Conservation (phyloP, 2,888 invertebrate genomes). For the Polymixis lichenea region DNA sequence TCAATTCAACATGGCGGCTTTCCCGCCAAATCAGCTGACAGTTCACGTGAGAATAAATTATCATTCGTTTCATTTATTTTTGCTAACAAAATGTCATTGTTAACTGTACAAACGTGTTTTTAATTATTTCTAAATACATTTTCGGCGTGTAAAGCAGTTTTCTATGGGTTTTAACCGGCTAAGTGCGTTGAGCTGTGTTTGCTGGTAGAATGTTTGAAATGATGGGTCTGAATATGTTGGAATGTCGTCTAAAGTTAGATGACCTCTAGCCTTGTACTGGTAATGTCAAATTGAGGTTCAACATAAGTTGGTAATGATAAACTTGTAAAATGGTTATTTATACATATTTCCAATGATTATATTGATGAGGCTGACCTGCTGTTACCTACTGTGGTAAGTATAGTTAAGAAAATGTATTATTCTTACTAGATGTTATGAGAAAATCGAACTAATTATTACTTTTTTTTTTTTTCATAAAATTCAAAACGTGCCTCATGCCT, state of each 20-base stretch:
- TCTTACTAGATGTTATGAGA: no score
- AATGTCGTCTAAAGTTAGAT: background rate
- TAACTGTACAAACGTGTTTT: constrained; percentile 64
- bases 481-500: no score
- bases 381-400: background rate
- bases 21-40: constrained; percentile 68
- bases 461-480: no score
- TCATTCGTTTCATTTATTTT: constrained; percentile 36
- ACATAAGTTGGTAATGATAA: background rate
- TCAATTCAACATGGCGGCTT: constrained; percentile 57
- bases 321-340: background rate
- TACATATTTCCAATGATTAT: background rate
- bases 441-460: no score
- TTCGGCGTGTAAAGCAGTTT: constrained; percentile 20
- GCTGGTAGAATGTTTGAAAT: background rate
- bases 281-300: constrained; percentile 1
- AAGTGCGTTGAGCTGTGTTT: constrained; percentile 21
- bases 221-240: constrained; percentile 5
- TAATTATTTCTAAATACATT: constrained; percentile 46
- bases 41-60: constrained; percentile 60
- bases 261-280: constrained; percentile 3
- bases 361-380: background rate
- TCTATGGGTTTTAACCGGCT: constrained; percentile 22
- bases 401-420: no score
- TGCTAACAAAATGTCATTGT: constrained; percentile 54